Evolutionary conservation across 2,113 vertebrate species (phyloP).

Genomic region (Capreolus pygargus): DNA sequence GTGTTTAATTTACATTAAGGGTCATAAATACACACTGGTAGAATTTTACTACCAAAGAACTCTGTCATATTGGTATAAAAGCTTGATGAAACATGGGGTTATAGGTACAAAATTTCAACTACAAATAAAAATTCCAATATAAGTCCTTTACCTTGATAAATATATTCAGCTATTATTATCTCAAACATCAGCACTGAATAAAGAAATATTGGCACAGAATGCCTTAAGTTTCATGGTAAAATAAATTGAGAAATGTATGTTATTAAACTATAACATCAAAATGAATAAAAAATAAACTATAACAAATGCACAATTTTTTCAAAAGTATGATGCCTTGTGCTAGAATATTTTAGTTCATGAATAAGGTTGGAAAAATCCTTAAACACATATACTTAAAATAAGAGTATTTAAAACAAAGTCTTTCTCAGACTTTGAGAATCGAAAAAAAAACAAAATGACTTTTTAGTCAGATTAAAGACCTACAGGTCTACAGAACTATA

Average conservation of each 20-base stretch:
- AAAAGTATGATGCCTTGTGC: background rate
- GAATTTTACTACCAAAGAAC: background rate
- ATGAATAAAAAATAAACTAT: background rate
- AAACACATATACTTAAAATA: background rate
- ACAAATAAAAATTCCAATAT: background rate
- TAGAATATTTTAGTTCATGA: background rate
- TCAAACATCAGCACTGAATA: background rate
- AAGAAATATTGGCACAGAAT: slow-evolving; percentile 9
- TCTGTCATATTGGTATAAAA: background rate
- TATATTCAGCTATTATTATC: background rate
- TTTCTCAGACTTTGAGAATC: background rate
- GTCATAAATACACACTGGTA: background rate
- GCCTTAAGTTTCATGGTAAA: background rate
- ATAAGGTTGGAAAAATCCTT: background rate
- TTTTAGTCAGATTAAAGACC: background rate
- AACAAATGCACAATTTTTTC: background rate
- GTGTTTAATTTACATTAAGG: background rate
- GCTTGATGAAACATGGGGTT: background rate
- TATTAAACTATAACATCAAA: background rate
- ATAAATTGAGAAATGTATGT: background rate
- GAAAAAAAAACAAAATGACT: background rate
- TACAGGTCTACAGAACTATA: background rate
- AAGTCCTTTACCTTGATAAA: background rate
- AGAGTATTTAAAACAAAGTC: background rate
- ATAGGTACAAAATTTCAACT: background rate